Evolutionary conservation across 2,113 vertebrate genomes (phyloP), one percentile per base, ranked within the genome.

Genomic region (Arvicanthis niloticus): DNA sequence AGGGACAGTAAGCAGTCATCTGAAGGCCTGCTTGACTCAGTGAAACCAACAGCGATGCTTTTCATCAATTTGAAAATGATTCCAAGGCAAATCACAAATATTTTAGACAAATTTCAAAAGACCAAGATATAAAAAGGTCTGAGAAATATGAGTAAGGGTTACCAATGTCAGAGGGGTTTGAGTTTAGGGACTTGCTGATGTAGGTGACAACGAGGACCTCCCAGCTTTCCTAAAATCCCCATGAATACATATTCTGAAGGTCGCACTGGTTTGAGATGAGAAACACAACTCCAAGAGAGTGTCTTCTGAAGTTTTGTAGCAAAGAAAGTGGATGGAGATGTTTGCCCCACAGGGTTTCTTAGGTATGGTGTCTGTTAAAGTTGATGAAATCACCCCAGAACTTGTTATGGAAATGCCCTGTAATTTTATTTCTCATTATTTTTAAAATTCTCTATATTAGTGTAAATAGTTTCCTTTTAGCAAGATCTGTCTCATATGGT

Each of bases 1-100:
- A 2, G 58, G 58, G 26, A 13, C 6, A 1, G 40, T 10, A 45
- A 19, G 60, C 26, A 34, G 60, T 85, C 58, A 1, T 0, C 15
- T 16, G n/a, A 31, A 21, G 67, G 1, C 12, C 0, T 42, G 60
- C 15, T 3, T 3, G 26, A 42, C 1, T 48, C 8, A 45, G 15
- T 34, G 19, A 67, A 86, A 16, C 58, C 60, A 48, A 67, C 60
- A 34, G 40, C 8, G 2, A 3, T 42, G 40, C 58, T 21, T 86
- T 48, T 67, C 34, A 86, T 21, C 82, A 65, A 31, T 65, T 45
- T 67, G 42, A 65, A 65, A 48, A 86, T 5, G 3, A 67, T 2
- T 42, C 11, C 82, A 65, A 85, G 26, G 22, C 7, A 34, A 67
- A 67, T 67, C 58, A 40, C 81, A 67, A 21, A 67, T 34, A 67